A percentile compares a stretch with the other conserved stretches of the same genome.
Evolutionary conservation across 2,797 vertebrate genomes (phyloP).

Genomic region (Hemitrygon akajei): DNA sequence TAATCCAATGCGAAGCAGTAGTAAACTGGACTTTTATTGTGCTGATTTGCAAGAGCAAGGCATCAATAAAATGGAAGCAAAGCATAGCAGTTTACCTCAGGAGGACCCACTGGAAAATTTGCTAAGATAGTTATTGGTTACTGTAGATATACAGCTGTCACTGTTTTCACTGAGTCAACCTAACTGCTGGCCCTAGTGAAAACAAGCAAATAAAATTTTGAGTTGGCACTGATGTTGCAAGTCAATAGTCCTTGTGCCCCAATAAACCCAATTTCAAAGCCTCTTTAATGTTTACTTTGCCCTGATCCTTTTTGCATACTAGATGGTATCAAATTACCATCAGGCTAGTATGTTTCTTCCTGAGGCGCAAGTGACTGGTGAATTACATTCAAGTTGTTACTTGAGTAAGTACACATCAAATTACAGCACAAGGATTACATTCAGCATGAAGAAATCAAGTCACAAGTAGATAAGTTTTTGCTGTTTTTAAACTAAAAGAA

Average conservation of each 20-base stretch:
- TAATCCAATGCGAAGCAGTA: background rate
- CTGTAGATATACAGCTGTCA: background rate
- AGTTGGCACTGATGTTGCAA: background rate
- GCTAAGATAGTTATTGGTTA: background rate
- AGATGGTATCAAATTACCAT: conserved; percentile 19
- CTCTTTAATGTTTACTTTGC: background rate
- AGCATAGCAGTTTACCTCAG: background rate
- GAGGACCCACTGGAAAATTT: background rate
- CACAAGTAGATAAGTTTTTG: background rate
- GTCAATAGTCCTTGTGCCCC: background rate
- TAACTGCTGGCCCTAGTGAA: background rate
- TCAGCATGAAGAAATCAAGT: background rate
- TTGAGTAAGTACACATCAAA: background rate
- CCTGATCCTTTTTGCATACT: background rate
- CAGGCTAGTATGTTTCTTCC: background rate
- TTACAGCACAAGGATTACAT: background rate
- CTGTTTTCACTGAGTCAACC: background rate
- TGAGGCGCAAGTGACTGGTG: background rate
- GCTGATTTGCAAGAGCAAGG: background rate
- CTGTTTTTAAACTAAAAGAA: background rate
- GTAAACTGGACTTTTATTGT: background rate
- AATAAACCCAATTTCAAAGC: background rate
- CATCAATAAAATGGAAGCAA: background rate
- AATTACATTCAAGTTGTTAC: background rate
- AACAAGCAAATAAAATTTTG: background rate